Evolutionary conservation across 2,797 vertebrate species (phyloP).

Genomic region (Hyperoplus immaculatus): DNA sequence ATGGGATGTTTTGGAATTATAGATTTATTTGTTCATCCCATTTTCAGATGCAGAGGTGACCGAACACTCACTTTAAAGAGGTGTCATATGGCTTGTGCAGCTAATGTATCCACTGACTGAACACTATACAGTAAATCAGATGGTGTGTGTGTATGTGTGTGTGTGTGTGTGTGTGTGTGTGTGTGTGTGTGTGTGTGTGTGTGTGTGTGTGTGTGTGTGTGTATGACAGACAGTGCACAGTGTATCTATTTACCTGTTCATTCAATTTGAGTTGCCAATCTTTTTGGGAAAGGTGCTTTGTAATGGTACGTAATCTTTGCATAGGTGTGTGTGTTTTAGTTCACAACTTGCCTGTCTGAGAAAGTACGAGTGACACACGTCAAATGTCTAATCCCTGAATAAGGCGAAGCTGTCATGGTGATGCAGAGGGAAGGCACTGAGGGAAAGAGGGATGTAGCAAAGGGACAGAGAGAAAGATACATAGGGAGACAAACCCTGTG

Average conservation of each 20-base stretch:
- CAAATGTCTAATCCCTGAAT: conserved; percentile 56
- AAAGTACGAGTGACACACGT: conserved; percentile 54
- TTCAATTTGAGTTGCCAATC: conserved; percentile 13
- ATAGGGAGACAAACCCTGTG: conserved; percentile 67
- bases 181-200: no score
- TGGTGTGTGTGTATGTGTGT: background rate
- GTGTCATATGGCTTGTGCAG: conserved; percentile 33
- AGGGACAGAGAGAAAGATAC: conserved; percentile 48
- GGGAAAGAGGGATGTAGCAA: conserved; percentile 36
- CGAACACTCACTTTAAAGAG: conserved; percentile 41
- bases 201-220: no score
- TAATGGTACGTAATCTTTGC: conserved; percentile 34
- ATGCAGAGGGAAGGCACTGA: conserved; percentile 20
- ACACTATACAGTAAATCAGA: conserved; percentile 19
- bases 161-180: background rate
- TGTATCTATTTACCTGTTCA: no score
- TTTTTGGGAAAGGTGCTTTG: conserved; percentile 8
- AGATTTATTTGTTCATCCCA: conserved; percentile 63
- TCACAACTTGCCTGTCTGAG: conserved; percentile 26
- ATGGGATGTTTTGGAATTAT: conserved; percentile 60
- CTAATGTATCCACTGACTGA: conserved; percentile 48
- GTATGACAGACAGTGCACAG: no score
- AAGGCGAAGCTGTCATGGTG: conserved; percentile 57
- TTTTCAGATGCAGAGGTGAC: conserved; percentile 59
- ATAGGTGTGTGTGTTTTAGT: conserved; percentile 22